These are phyloP conservation scores for Tryphoninae sp. DNA, from an alignment of 2,888 invertebrate genomes.

Conservation along the genomic window DNA sequence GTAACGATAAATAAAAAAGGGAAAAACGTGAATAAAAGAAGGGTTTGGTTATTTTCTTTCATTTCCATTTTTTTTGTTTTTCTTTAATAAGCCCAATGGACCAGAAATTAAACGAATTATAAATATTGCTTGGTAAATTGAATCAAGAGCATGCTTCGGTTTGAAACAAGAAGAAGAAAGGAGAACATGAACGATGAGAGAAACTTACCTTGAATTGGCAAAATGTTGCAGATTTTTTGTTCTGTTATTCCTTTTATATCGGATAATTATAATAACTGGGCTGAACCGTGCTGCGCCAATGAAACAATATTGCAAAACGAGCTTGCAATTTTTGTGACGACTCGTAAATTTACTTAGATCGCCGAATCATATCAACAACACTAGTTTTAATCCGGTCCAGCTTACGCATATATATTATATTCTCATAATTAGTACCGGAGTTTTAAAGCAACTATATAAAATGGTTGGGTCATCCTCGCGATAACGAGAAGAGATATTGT, in stretches of 20 bases:
- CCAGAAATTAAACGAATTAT: constrained; percentile 15
- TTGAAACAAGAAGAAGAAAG: background rate
- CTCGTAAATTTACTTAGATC: constrained; percentile 49
- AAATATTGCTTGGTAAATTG: constrained; percentile 14
- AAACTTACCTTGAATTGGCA: constrained; percentile 36
- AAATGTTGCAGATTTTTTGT: constrained; percentile 20
- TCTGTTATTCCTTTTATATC: constrained; percentile 21
- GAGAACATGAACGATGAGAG: constrained; percentile 37
- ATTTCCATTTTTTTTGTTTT: no score
- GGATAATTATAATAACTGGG: constrained; percentile 17
- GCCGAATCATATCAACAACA: constrained; percentile 62
- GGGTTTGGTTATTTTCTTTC: background rate
- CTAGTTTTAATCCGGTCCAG: constrained; percentile 55
- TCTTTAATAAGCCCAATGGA: background rate
- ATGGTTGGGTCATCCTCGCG: background rate
- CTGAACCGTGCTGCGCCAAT: background rate
- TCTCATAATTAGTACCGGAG: constrained; percentile 35
- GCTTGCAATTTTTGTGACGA: constrained; percentile 31
- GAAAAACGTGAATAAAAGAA: background rate
- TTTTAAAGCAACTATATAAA: background rate
- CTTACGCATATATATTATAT: constrained; percentile 36
- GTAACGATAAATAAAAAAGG: constrained; percentile 32
- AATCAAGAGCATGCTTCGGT: background rate
- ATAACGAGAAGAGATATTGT: background rate
- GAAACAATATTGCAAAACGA: constrained; percentile 34